These are phyloP conservation scores for Brassicogethes aeneus DNA, from an alignment of 2,888 invertebrate genomes.

Conservation along the genomic window DNA sequence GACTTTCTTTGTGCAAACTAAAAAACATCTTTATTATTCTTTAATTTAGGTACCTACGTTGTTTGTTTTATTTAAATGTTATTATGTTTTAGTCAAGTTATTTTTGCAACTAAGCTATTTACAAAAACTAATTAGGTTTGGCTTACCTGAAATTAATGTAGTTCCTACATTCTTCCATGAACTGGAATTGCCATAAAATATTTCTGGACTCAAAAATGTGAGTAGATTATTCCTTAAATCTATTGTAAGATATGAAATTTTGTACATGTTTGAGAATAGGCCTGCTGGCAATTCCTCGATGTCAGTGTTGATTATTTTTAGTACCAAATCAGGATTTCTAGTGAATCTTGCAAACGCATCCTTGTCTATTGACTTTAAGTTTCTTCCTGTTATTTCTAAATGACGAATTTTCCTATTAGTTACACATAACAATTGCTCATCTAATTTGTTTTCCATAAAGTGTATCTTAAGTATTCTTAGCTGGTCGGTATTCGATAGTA, in stretches of 20 bases:
- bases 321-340: conserved; percentile 64
- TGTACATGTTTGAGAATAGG: conserved; percentile 66
- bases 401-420: conserved; percentile 72
- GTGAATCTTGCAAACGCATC: conserved; percentile 70
- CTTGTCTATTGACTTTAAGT: conserved; percentile 63
- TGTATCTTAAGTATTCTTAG: conserved; percentile 68
- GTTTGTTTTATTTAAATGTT: too few species aligned
- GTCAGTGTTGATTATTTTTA: conserved; percentile 69
- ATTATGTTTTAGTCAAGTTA: too few species aligned
- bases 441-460: conserved; percentile 63
- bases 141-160: conserved; percentile 72
- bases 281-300: conserved; percentile 72
- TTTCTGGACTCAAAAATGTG: conserved; percentile 69
- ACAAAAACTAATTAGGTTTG: too few species aligned
- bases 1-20: background rate
- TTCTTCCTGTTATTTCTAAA: conserved; percentile 69
- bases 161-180: conserved; percentile 85
- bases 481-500: conserved; percentile 63
- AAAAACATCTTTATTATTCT: background rate
- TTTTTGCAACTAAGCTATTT: too few species aligned
- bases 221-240: conserved; percentile 77
- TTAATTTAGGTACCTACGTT: too few species aligned
- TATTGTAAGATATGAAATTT: conserved; percentile 70
- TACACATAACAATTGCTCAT: conserved; percentile 65
- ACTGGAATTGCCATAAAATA: conserved; percentile 78